These are phyloP conservation scores for Amblyraja radiata DNA, from an alignment of 2,797 vertebrate genomes.

Conservation along the genomic window DNA sequence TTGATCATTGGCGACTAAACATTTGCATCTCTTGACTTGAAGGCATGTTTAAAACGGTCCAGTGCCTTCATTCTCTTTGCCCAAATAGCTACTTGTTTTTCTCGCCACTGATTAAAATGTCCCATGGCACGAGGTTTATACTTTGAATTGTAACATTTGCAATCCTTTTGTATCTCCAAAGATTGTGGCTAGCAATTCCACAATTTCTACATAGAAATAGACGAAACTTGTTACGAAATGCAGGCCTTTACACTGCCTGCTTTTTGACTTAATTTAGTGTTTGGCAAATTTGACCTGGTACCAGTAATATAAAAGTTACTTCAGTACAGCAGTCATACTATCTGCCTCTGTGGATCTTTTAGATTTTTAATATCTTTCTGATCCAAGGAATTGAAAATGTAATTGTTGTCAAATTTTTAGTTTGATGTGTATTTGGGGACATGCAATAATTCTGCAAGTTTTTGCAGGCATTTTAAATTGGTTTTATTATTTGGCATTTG, in stretches of 20 bases:
- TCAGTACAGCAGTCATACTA: not conserved
- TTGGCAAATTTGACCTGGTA: not conserved
- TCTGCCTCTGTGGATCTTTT: not conserved
- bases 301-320: not conserved
- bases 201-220: not conserved
- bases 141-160: not conserved
- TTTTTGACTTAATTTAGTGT: too few species aligned
- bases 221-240: not conserved
- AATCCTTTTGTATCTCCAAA: not conserved
- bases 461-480: slow-evolving; percentile 9
- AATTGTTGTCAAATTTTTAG: too few species aligned
- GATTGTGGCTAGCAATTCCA: not conserved
- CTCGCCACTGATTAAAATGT: not conserved
- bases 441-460: not conserved
- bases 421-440: not conserved
- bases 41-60: not conserved
- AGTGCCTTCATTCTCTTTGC: not conserved
- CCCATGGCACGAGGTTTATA: not conserved
- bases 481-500: slow-evolving; percentile 29
- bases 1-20: too few species aligned
- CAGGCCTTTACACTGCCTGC: not conserved
- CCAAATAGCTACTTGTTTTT: not conserved
- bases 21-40: too few species aligned
- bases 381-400: too few species aligned
- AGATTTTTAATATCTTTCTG: too few species aligned